phyloP scores from a whole-genome alignment of 2,888 invertebrate species.

The Agapetus fuscipes region DNA sequence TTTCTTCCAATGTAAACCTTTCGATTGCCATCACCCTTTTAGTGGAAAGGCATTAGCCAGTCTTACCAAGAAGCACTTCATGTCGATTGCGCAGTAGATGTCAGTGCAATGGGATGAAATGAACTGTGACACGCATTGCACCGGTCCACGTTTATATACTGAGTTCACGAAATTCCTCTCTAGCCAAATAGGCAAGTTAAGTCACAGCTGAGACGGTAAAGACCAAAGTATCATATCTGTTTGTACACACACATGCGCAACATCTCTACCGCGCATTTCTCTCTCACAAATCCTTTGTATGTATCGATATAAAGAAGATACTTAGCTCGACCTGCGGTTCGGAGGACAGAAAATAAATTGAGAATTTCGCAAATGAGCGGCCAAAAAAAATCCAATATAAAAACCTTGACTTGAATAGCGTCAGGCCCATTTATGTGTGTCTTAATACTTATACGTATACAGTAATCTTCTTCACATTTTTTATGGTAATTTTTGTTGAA shows the following conservation, averaged over 20 bases:
- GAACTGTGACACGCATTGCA: slow-evolving; percentile 16
- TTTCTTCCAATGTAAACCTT: no score
- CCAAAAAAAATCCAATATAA: slow-evolving; percentile 3
- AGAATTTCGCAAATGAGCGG: slow-evolving; percentile 3
- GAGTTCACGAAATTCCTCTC: neutral
- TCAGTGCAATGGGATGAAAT: slow-evolving; percentile 4
- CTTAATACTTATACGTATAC: neutral
- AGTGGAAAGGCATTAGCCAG: neutral
- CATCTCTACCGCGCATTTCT: slow-evolving; percentile 1
- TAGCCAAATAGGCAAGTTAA: no score
- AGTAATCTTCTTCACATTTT: neutral
- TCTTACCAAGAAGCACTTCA: slow-evolving; percentile 10
- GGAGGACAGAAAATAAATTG: slow-evolving; percentile 4
- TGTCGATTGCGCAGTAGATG: slow-evolving; percentile 1
- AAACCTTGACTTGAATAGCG: slow-evolving; percentile 1
- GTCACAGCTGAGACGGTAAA: no score
- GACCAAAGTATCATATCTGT: no score
- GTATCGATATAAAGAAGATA: neutral
- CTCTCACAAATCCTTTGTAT: slow-evolving; percentile 8
- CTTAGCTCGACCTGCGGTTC: neutral
- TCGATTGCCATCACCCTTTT: no score
- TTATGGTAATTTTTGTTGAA: neutral
- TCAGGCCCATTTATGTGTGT: neutral
- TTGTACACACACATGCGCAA: no score
- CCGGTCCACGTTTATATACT: neutral